Evolutionary conservation across 2,888 invertebrate genomes (phyloP).

Genomic region (Caenorhabditis angaria): DNA sequence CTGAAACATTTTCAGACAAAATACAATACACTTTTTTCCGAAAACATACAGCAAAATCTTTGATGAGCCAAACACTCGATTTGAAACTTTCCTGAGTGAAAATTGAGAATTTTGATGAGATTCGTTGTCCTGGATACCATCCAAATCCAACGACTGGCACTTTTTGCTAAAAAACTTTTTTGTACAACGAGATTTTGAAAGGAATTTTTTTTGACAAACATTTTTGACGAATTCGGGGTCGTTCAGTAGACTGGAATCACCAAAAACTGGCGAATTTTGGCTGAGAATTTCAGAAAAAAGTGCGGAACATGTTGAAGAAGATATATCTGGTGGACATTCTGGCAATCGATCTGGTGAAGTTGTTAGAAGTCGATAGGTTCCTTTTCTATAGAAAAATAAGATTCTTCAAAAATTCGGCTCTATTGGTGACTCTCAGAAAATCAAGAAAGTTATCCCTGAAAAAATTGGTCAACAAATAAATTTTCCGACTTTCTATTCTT

Average conservation of each 20-base stretch:
- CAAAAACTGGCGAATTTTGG: slow-evolving; percentile 25
- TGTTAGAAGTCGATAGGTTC: slow-evolving; percentile 37
- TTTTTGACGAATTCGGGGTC: slow-evolving; percentile 25
- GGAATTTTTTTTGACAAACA: background rate
- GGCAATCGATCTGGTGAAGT: slow-evolving; percentile 35
- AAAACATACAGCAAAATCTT: slow-evolving; percentile 33
- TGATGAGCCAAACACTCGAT: slow-evolving; percentile 32
- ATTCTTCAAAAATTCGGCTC: background rate
- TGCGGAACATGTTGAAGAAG: slow-evolving; percentile 11
- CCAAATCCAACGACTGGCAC: slow-evolving; percentile 38
- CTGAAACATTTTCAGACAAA: slow-evolving; percentile 7
- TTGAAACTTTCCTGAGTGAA: slow-evolving; percentile 41
- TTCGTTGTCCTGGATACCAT: slow-evolving; percentile 44
- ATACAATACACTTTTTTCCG: background rate
- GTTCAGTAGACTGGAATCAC: slow-evolving; percentile 23
- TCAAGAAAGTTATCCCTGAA: background rate
- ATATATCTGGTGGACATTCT: slow-evolving; percentile 40
- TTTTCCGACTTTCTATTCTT: too few species aligned
- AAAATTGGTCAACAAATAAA: background rate
- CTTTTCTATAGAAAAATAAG: slow-evolving; percentile 19
- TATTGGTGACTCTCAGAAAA: background rate
- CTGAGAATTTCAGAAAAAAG: slow-evolving; percentile 34
- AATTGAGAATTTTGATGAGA: slow-evolving; percentile 33
- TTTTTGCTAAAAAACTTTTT: slow-evolving; percentile 23
- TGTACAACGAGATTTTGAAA: too few species aligned